Evolutionary conservation across 2,888 invertebrate species (phyloP).

Genomic region (Scaptomyza parva): DNA sequence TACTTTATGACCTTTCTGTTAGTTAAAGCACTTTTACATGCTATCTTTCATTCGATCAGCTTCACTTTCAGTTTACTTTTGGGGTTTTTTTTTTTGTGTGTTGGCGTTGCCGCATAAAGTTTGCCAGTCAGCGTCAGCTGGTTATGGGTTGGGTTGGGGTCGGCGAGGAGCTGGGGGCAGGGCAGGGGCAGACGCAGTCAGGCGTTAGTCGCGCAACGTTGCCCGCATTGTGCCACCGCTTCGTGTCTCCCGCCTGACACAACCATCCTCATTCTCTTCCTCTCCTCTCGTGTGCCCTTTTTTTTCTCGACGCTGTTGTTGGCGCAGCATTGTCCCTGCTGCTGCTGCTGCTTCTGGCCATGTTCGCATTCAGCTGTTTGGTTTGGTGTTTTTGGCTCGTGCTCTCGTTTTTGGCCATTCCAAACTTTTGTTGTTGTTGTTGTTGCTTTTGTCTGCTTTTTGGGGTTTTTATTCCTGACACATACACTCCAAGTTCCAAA

Average conservation of each 20-base stretch:
- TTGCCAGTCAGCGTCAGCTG: slow-evolving; percentile 41
- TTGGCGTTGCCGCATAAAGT: slow-evolving; percentile 54
- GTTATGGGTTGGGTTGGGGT: too few relatives aligned
- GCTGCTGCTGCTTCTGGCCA: slow-evolving; percentile 11
- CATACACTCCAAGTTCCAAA: slow-evolving; percentile 28
- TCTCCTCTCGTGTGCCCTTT: background rate
- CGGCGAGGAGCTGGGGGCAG: background rate
- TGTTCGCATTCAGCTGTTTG: slow-evolving; percentile 53
- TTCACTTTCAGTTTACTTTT: background rate
- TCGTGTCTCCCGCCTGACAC: slow-evolving; percentile 12
- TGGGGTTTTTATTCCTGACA: slow-evolving; percentile 54
- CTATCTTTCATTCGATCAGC: slow-evolving; percentile 4
- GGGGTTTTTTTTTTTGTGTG: slow-evolving; percentile 10
- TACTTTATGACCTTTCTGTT: too few relatives aligned
- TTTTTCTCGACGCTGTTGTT: background rate
- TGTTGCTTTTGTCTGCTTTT: slow-evolving; percentile 67
- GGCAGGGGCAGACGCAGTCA: slow-evolving; percentile 17
- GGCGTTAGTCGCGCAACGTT: slow-evolving; percentile 65
- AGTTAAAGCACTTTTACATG: background rate
- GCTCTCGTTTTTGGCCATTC: slow-evolving; percentile 44
- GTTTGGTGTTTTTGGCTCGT: slow-evolving; percentile 65
- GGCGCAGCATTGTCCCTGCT: slow-evolving; percentile 2
- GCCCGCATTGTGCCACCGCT: slow-evolving; percentile 71
- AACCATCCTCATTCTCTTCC: background rate
- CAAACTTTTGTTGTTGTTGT: too few relatives aligned